Base-by-base conservation (phyloP, 2,888 invertebrate species). In the Nymphalis c-album region DNA sequence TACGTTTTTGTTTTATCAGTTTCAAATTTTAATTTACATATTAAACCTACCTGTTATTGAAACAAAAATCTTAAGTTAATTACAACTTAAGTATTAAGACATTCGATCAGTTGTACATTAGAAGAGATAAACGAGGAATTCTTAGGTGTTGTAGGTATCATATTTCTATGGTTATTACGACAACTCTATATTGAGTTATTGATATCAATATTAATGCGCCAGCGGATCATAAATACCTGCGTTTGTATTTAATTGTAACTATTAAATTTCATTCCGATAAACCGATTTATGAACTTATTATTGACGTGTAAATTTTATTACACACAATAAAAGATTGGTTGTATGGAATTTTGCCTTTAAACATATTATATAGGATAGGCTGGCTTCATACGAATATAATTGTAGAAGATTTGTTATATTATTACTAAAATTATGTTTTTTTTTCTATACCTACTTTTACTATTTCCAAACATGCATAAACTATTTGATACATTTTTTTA, bases 131-230 rank as follows among this genome's bases (percentile, higher is more conserved):
- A 55, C 63, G 61, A 68, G 62, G 70, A 76, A 87, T 87, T 87
- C 86, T 82, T 86, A 87, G 86, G 85, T 87, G 86, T 75, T 47
- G 58, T 61, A 60, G 66, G 58, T 75, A 70, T 74, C 73, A 62
- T 20, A 60, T 74, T 74, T 69, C 76, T 64, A 65, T 62, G 62
- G 59, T 67, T 69, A 61, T 53, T 53, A 62, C 59, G 67, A 66
- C 57, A 67, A 51, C 64, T 70, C 60, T 60, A 72, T 71, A 57
- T 55, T 60, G 40, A 63, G 58, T 62, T 70, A 70, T 61, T 55
- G 58, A 67, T 63, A 67, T 70, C 58, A 67, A 70, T 70, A 70
- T 70, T 70, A 64, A 67, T 67, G 63, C 46, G 40, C 40, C 60
- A 35, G 17, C 31, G 40, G 31, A 53, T 60, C 55, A 60, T 66